Conservation (phyloP, 1,140 invertebrate species). For the Scaptomyza pallida region DNA sequence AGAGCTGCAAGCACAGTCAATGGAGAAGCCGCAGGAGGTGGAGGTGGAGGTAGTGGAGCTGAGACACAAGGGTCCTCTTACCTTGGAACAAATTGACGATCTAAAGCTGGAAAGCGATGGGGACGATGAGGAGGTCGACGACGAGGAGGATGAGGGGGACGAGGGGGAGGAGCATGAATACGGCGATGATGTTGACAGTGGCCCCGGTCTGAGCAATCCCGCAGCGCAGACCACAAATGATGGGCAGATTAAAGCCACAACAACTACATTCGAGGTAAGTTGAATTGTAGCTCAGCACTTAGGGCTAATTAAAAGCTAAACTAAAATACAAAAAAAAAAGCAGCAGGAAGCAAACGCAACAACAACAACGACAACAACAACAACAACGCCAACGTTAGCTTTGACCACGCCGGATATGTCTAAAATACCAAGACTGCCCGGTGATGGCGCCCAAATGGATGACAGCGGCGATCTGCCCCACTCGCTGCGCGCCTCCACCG, state of each 20-base stretch:
- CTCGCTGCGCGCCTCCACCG: conserved; percentile 70
- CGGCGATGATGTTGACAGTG: conserved; percentile 18
- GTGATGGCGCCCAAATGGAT: conserved; percentile 84
- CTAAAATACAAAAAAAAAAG: conserved; percentile 51
- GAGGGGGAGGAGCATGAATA: conserved; percentile 18
- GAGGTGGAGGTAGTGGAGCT: conserved; percentile 57
- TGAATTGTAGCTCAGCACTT: conserved; percentile 59
- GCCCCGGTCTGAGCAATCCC: conserved; percentile 66
- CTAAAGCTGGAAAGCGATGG: conserved; percentile 62
- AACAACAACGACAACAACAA: conserved; percentile 16
- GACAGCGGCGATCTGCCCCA: conserved; percentile 69
- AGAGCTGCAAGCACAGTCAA: conserved; percentile 45
- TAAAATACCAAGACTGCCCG: conserved; percentile 84
- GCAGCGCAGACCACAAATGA: conserved; percentile 68
- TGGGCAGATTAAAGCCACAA: conserved; percentile 63
- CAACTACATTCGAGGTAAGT: conserved; percentile 58
- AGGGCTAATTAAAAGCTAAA: conserved; percentile 70
- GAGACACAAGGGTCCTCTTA: conserved; percentile 59
- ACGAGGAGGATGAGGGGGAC: conserved; percentile 37
- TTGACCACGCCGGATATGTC: conserved; percentile 69
- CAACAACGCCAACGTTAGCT: conserved; percentile 35
- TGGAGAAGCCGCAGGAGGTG: conserved; percentile 14
- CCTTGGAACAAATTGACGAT: conserved; percentile 76
- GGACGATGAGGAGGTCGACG: conserved; percentile 44
- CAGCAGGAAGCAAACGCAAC: conserved; percentile 60